Evolutionary conservation across 2,113 vertebrate genomes (phyloP).

Genomic region (Halichoeres trimaculatus): DNA sequence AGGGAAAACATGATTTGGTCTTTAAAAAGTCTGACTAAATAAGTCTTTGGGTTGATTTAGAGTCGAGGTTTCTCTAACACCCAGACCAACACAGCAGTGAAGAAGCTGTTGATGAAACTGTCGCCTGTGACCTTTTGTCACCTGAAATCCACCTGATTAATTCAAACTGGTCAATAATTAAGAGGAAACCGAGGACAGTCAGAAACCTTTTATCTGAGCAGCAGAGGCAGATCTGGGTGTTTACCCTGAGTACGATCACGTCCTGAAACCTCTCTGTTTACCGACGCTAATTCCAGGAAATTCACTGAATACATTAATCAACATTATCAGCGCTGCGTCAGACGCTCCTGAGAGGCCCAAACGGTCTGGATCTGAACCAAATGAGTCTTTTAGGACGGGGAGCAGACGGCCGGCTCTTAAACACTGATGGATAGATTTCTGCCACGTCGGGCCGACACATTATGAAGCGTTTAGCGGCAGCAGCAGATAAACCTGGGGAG

Average conservation of each 20-base stretch:
- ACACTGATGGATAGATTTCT: conserved; percentile 3
- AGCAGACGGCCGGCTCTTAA: background rate
- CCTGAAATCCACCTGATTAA: no score
- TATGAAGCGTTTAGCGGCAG: background rate
- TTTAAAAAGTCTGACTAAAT: no score
- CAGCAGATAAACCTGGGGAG: background rate
- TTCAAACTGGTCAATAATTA: no score
- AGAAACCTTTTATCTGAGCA: no score
- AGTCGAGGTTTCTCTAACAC: no score
- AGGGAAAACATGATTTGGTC: no score
- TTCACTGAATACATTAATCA: background rate
- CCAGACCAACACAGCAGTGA: no score
- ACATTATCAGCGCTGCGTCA: conserved; percentile 1
- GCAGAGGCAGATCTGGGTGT: background rate
- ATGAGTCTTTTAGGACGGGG: background rate
- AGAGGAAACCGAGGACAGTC: no score
- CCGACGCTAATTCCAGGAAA: background rate
- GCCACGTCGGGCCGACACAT: background rate
- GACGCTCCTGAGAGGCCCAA: background rate
- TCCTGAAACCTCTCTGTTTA: background rate
- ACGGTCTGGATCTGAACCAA: conserved; percentile 7
- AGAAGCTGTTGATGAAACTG: no score
- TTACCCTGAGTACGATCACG: background rate
- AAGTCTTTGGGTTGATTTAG: no score
- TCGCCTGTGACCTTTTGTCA: no score